Percentiles rank a stretch among this genome's conserved stretches.
These are phyloP conservation scores for Acromyrmex charruanus DNA, from an alignment of 1,140 invertebrate genomes.

Conservation along the genomic window DNA sequence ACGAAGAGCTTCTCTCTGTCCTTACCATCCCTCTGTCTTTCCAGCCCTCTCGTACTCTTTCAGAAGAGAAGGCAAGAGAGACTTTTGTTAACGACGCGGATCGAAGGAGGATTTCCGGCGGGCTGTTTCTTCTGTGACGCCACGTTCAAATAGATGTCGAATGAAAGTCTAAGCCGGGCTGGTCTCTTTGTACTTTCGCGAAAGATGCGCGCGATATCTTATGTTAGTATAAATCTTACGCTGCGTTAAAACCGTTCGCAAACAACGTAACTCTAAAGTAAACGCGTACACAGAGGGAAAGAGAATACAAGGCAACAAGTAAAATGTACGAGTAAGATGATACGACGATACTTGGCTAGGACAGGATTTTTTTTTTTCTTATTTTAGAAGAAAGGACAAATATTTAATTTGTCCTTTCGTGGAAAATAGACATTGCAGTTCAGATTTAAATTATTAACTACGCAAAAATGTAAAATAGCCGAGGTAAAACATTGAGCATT, in stretches of 20 bases:
- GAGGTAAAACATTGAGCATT: no score
- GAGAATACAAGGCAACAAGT: not conserved
- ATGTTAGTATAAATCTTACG: slow-evolving; percentile 48
- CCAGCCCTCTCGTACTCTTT: not conserved
- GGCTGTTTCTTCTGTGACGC: slow-evolving; percentile 21
- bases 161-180: slow-evolving; percentile 37
- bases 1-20: not conserved
- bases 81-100: slow-evolving; percentile 52
- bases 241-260: slow-evolving; percentile 45
- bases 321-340: not conserved
- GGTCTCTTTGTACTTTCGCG: slow-evolving; percentile 23
- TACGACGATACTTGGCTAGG: not conserved
- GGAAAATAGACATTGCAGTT: not conserved
- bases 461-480: not conserved
- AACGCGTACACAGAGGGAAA: not conserved
- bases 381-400: not conserved
- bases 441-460: slow-evolving; percentile 19
- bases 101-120: slow-evolving; percentile 32
- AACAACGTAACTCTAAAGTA: slow-evolving; percentile 50
- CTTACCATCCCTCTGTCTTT: no score
- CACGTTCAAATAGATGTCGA: slow-evolving; percentile 42
- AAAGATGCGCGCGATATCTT: slow-evolving; percentile 34
- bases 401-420: slow-evolving; percentile 18
- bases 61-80: not conserved
- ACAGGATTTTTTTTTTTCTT: not conserved